Evolutionary conservation across 2,113 vertebrate species (phyloP), one percentile per base, ranked within the genome.

Genomic region (Candoia aspera): DNA sequence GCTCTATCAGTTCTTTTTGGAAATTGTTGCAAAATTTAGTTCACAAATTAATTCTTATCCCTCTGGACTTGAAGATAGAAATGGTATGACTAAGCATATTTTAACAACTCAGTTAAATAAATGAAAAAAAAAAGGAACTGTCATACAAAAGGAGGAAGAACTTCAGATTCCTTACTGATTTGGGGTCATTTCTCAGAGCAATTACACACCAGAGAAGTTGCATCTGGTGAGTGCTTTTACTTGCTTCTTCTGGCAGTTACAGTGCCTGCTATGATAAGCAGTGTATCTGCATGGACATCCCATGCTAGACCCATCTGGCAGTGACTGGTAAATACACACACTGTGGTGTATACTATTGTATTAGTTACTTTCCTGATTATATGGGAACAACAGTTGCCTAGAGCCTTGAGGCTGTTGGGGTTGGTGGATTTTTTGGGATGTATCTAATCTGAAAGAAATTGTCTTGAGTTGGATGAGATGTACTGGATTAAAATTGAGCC

Each of bases 11-110:
- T 59, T 19, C 37, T n/a, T 46, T 62, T 21, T 42, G 21, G 5
- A 42, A 62, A 62, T 46, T 29, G 21, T 88, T 89, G 46, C 79
- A 92, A 59, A 86, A 93, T 26, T 21, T 33, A 8, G 57, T 24
- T 17, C n/a, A 88, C 26, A 83, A 83, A 91, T 60, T 93, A 94
- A 87, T 59, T 91, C 91, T n/a, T 2, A 15, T 84, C 21, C 37
- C 60, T 93, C 54, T 86, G 54, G 92, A 89, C 6, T 90, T 90
- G 73, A 58, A 42, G 13, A 57, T 4, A 58, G 54, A 90, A 17
- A 4, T 23, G n/a, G 46, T n/a, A 33, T 87, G 86, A 87, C 68
- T 26, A 84, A 58, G 89, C 68, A 84, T 33, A 26, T 90, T 58
- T 79, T 21, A 5, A 21, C n/a, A 57, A 26, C 15, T 21, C 49